Conservation (phyloP, 1,140 invertebrate species). For the Ridgeia piscesae region DNA sequence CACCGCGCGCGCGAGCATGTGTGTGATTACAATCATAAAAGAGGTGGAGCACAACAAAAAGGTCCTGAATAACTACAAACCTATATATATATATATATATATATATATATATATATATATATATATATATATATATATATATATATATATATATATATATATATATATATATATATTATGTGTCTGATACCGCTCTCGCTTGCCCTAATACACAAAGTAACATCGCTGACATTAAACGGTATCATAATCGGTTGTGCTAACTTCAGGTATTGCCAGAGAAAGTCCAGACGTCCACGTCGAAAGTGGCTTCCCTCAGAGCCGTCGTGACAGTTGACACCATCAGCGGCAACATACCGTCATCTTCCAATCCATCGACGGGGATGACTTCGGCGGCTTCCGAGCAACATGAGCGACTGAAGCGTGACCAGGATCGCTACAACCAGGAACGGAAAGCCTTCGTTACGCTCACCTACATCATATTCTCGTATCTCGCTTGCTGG, state of each 20-base stretch:
- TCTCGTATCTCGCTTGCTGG: slow-evolving; percentile 47
- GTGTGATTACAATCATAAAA: too few relatives aligned
- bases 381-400: too few relatives aligned
- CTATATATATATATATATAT: too few relatives aligned
- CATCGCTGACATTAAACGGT: not conserved
- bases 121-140: too few relatives aligned
- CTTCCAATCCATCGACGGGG: not conserved
- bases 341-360: not conserved
- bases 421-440: too few relatives aligned
- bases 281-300: not conserved
- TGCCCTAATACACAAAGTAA: not conserved
- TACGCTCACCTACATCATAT: slow-evolving; percentile 44
- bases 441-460: slow-evolving; percentile 40
- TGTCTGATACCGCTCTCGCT: not conserved
- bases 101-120: too few relatives aligned
- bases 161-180: too few relatives aligned
- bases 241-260: not conserved
- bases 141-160: too few relatives aligned
- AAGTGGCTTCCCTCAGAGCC: not conserved
- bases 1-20: too few relatives aligned
- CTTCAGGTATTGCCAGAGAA: not conserved
- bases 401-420: too few relatives aligned
- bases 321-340: not conserved
- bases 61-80: too few relatives aligned
- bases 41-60: too few relatives aligned